Conservation (phyloP, 2,888 invertebrate species). For the Harpalus rufipes region DNA sequence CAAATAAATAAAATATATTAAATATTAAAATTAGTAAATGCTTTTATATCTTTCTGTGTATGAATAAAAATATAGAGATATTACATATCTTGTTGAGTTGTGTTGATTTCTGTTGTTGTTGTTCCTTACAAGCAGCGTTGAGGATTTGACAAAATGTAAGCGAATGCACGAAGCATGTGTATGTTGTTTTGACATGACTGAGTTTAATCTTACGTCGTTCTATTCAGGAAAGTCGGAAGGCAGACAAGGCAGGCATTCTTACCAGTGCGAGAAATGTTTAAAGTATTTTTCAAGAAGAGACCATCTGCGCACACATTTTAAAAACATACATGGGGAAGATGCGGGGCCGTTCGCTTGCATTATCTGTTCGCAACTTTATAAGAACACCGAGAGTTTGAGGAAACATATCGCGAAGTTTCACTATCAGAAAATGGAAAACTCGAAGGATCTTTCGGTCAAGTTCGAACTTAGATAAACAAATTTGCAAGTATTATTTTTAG, state of each 20-base stretch:
- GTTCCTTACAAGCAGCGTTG: constrained; percentile 59
- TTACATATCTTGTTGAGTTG: not conserved
- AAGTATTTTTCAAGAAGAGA: constrained; percentile 76
- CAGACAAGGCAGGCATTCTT: constrained; percentile 72
- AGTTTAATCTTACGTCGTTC: constrained; percentile 68
- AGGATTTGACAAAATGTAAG: constrained; percentile 63
- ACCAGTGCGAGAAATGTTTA: constrained; percentile 76
- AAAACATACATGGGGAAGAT: constrained; percentile 78
- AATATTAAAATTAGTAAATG: not conserved
- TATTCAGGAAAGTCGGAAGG: constrained; percentile 74
- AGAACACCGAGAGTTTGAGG: constrained; percentile 77
- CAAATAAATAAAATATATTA: not conserved
- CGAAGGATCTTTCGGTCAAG: constrained; percentile 15
- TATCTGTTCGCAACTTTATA: constrained; percentile 77
- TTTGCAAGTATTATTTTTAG: constrained; percentile 10
- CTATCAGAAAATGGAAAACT: constrained; percentile 69
- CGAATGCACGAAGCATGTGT: constrained; percentile 64
- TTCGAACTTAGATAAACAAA: constrained; percentile 12
- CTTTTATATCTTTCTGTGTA: not conserved
- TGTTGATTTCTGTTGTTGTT: constrained; percentile 31
- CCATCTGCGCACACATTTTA: constrained; percentile 77
- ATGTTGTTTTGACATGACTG: constrained; percentile 58
- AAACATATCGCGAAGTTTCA: constrained; percentile 78
- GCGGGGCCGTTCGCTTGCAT: constrained; percentile 77
- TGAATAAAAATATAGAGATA: not conserved